A percentile compares a stretch with the other conserved stretches of the same genome.
phyloP scores from a whole-genome alignment of 2,888 invertebrate species.

The Acrobasis repandana region DNA sequence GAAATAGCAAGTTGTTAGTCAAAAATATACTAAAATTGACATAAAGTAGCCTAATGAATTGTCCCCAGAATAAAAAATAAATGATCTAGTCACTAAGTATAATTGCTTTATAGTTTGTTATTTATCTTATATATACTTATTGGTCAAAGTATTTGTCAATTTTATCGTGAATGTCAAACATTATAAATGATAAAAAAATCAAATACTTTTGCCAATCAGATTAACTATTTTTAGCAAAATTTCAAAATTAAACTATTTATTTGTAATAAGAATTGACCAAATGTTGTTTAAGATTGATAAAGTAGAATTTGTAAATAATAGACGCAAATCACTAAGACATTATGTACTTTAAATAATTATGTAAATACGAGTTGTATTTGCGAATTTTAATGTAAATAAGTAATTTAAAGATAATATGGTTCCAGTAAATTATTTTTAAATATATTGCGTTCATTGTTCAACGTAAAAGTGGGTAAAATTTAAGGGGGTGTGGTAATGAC shows the following conservation, averaged over 20 bases:
- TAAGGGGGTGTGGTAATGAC: no score
- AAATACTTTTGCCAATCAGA: conserved; percentile 49
- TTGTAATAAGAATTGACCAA: conserved; percentile 79
- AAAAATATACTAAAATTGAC: conserved; percentile 38
- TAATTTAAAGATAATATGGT: conserved; percentile 55
- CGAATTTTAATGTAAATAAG: conserved; percentile 76
- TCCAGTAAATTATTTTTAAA: conserved; percentile 73
- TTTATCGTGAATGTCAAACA: conserved; percentile 20
- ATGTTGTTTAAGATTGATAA: conserved; percentile 72
- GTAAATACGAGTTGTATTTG: conserved; percentile 77
- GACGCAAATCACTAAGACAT: conserved; percentile 56
- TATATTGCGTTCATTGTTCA: conserved; percentile 49
- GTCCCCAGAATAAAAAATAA: conserved; percentile 49
- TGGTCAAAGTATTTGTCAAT: conserved; percentile 40
- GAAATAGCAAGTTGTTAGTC: conserved; percentile 29
- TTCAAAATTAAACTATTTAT: conserved; percentile 53
- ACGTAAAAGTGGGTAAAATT: no score
- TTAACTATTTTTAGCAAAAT: conserved; percentile 45
- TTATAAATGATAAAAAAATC: conserved; percentile 18
- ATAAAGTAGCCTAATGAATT: conserved; percentile 49
- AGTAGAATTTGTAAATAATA: conserved; percentile 64
- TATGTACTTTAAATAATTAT: conserved; percentile 57
- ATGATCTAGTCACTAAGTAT: conserved; percentile 47
- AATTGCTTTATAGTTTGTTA: conserved; percentile 41
- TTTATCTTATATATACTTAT: conserved; percentile 33